Conservation (phyloP, 2,797 vertebrate species). For the Pseudotriccus pelzelni region DNA sequence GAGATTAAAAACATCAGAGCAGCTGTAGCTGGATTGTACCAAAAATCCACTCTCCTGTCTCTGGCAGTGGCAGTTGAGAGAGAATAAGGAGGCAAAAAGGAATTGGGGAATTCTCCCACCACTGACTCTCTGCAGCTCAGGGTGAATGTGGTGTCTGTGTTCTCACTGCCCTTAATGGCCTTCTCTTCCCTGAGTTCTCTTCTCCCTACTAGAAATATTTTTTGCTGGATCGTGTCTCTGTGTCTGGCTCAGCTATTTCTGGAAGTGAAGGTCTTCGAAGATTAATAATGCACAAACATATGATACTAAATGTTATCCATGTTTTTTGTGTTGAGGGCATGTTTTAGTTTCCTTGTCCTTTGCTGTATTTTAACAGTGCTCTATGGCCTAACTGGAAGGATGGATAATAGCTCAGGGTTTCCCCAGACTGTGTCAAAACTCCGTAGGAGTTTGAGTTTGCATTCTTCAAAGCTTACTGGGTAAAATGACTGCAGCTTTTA, state of each 20-base stretch:
- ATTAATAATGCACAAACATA: background rate
- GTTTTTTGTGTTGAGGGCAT: background rate
- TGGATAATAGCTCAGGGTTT: background rate
- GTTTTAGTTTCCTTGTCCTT: background rate
- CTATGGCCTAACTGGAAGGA: background rate
- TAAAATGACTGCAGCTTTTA: background rate
- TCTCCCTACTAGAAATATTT: background rate
- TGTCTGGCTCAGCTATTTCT: background rate
- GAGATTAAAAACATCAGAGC: background rate
- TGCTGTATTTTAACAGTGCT: background rate
- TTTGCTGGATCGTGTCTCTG: background rate
- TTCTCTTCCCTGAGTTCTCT: background rate
- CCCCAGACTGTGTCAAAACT: background rate
- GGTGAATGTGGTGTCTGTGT: background rate
- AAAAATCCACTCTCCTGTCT: background rate
- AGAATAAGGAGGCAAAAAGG: rapidly evolving
- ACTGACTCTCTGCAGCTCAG: background rate
- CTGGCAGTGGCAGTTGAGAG: background rate
- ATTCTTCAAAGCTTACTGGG: background rate
- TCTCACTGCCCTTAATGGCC: background rate
- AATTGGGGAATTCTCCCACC: background rate
- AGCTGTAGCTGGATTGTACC: background rate
- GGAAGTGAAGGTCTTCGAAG: background rate
- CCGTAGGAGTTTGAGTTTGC: background rate
- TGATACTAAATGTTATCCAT: background rate